These are phyloP conservation scores for Cantharis rustica DNA, from an alignment of 2,888 invertebrate genomes.

Conservation along the genomic window DNA sequence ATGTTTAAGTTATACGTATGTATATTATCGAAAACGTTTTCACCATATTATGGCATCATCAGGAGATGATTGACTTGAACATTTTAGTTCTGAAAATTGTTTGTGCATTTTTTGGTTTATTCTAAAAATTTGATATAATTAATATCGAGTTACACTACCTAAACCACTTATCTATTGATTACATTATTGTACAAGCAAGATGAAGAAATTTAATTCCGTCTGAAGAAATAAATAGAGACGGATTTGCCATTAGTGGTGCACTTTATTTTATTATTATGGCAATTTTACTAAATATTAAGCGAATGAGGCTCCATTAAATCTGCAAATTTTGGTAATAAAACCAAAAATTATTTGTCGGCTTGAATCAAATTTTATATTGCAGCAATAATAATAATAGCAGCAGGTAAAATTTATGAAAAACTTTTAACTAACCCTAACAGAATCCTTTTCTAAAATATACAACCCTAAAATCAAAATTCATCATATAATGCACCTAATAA, in stretches of 20 bases:
- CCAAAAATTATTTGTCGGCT: not conserved
- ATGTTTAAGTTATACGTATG: no score
- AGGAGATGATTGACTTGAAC: no score
- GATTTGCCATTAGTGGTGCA: not conserved
- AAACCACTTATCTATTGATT: no score
- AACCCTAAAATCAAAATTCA: not conserved
- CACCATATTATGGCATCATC: no score
- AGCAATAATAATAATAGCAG: not conserved
- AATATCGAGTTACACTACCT: no score
- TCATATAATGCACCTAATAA: not conserved
- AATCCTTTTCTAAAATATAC: conserved; percentile 1
- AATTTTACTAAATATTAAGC: not conserved
- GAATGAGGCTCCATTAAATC: not conserved
- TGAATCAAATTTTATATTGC: not conserved
- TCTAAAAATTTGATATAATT: no score
- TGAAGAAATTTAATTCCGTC: no score
- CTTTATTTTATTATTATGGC: not conserved
- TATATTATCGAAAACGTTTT: no score
- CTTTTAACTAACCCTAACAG: not conserved
- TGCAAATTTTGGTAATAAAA: not conserved
- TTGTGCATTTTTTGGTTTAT: no score
- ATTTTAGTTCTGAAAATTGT: no score
- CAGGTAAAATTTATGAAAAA: not conserved
- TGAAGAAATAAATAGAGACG: not conserved
- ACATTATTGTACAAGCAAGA: no score